Percentiles rank a stretch among this genome's conserved stretches.
These are phyloP conservation scores for Paraescarpia echinospica DNA, from an alignment of 1,140 invertebrate genomes.

Conservation along the genomic window DNA sequence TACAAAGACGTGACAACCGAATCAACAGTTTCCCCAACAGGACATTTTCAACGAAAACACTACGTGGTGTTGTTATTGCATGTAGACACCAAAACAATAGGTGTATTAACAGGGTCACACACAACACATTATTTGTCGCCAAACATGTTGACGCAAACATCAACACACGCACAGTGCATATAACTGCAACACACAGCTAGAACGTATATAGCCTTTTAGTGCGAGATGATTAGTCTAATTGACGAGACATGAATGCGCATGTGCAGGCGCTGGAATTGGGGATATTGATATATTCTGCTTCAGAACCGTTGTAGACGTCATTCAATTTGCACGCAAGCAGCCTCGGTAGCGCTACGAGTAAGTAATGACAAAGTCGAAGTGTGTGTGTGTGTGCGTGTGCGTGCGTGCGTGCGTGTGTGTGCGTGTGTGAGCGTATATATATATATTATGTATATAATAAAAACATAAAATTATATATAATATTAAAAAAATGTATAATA, in stretches of 20 bases:
- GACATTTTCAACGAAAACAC: no score
- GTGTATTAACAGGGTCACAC: not conserved
- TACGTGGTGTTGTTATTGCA: no score
- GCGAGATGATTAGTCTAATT: not conserved
- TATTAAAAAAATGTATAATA: no score
- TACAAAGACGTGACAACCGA: no score
- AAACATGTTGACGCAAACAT: not conserved
- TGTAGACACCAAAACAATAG: no score
- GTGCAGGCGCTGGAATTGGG: not conserved
- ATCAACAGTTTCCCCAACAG: no score
- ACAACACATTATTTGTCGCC: not conserved
- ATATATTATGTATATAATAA: no score
- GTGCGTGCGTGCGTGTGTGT: not conserved
- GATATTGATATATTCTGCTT: not conserved
- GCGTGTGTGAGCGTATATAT: not conserved
- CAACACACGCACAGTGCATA: not conserved
- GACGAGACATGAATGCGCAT: not conserved
- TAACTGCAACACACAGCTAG: not conserved
- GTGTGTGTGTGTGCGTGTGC: not conserved
- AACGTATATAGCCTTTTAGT: not conserved
- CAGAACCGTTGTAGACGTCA: not conserved
- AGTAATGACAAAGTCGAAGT: not conserved
- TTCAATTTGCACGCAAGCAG: not conserved
- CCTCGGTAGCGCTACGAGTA: not conserved
- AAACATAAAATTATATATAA: no score